A percentile compares a stretch with the other conserved stretches of the same genome.
These are phyloP conservation scores for Zapus hudsonius DNA, from an alignment of 2,113 vertebrate species.

Conservation along the genomic window DNA sequence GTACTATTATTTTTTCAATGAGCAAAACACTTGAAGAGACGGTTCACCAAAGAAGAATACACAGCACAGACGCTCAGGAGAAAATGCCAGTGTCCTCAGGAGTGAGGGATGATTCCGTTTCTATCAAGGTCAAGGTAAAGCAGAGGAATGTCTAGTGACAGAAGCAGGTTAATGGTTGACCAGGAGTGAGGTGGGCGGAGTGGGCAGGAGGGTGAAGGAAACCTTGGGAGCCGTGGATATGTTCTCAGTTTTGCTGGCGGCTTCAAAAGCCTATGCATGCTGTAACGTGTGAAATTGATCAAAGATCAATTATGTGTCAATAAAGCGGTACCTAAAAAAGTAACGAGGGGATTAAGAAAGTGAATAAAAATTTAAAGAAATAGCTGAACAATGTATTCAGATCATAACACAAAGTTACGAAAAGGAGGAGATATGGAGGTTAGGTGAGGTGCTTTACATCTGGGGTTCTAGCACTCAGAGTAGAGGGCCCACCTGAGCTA, in stretches of 20 bases:
- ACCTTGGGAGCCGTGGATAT: too few species aligned
- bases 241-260: neutral
- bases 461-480: neutral
- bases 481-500: neutral
- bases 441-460: too few species aligned
- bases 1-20: neutral
- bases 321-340: neutral
- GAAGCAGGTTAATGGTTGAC: neutral
- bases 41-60: neutral
- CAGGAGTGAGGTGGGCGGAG: too few species aligned
- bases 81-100: neutral
- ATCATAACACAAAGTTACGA: neutral
- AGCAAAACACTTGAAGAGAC: neutral
- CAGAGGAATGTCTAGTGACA: neutral
- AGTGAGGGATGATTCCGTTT: neutral
- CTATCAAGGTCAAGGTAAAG: neutral
- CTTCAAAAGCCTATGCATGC: neutral
- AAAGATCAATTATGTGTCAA: neutral
- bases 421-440: neutral
- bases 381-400: neutral
- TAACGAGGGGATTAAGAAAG: neutral
- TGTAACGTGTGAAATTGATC: neutral
- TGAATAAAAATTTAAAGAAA: neutral
- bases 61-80: neutral
- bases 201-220: neutral